These are phyloP conservation scores for Sialis fuliginosa DNA, from an alignment of 2,888 invertebrate species.

Conservation along the genomic window DNA sequence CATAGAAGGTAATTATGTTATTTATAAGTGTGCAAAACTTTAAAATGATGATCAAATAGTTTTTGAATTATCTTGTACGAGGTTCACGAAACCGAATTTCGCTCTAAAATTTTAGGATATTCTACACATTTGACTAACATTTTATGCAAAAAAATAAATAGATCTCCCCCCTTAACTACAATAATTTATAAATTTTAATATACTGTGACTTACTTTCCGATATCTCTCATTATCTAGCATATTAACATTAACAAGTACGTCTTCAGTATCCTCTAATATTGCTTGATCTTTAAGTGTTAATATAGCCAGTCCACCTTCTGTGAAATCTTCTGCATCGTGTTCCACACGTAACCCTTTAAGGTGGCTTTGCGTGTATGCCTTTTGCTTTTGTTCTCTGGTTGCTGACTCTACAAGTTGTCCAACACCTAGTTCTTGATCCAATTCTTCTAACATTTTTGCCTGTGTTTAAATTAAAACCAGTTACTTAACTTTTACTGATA, in stretches of 20 bases:
- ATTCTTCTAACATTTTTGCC: conserved; percentile 86
- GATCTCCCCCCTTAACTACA: too few species aligned
- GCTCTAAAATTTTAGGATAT: too few species aligned
- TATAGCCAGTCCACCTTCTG: conserved; percentile 70
- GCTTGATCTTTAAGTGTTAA: conserved; percentile 87
- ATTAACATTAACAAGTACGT: conserved; percentile 84
- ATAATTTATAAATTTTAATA: too few species aligned
- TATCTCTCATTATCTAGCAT: conserved; percentile 71
- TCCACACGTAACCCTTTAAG: conserved; percentile 72
- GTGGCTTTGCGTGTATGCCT: conserved; percentile 50
- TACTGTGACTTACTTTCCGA: conserved; percentile 42
- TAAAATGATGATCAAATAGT: too few species aligned
- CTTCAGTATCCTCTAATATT: conserved; percentile 70
- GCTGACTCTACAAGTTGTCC: conserved; percentile 70
- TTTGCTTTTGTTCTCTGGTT: conserved; percentile 33
- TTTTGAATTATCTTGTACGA: too few species aligned
- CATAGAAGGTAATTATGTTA: too few species aligned
- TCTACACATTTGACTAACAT: too few species aligned
- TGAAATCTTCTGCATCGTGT: conserved; percentile 51
- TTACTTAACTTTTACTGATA: too few species aligned
- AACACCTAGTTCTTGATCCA: conserved; percentile 90
- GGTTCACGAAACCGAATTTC: too few species aligned
- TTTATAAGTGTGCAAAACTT: too few species aligned
- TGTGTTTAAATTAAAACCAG: too few species aligned
- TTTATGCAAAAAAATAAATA: too few species aligned